These are phyloP conservation scores for Pangasius krempfi DNA, from an alignment of 2,797 vertebrate species.

Conservation along the genomic window DNA sequence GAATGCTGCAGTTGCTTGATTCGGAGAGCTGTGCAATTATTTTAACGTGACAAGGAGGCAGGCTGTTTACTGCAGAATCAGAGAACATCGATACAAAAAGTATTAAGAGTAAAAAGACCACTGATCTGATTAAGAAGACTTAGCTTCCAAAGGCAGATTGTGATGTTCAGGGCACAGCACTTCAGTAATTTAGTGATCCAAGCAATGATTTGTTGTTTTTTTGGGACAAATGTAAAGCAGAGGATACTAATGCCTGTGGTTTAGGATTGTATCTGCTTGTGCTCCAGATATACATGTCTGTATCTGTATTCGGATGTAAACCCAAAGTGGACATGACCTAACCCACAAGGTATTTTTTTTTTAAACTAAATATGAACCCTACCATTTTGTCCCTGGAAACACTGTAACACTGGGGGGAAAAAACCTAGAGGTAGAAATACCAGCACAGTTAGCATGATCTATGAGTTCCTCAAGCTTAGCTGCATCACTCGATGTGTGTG, in stretches of 20 bases:
- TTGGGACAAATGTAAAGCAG: not conserved
- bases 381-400: not conserved
- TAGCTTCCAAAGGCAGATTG: not conserved
- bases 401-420: not conserved
- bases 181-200: slow-evolving; percentile 3
- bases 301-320: not conserved
- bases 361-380: not conserved
- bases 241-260: not conserved
- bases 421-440: not conserved
- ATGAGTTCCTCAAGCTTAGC: not conserved
- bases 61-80: slow-evolving; percentile 52
- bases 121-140: slow-evolving; percentile 21
- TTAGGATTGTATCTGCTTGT: not conserved
- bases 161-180: not conserved
- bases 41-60: slow-evolving; percentile 53
- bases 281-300: not conserved
- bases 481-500: not conserved
- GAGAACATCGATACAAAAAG: slow-evolving; percentile 49
- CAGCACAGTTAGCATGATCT: not conserved
- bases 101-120: slow-evolving; percentile 35
- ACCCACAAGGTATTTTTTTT: not conserved
- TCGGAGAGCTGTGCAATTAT: slow-evolving; percentile 53
- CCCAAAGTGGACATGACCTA: not conserved
- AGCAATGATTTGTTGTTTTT: slow-evolving; percentile 7
- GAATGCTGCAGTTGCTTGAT: slow-evolving; percentile 45